Evolutionary conservation across 2,888 invertebrate genomes (phyloP).

Genomic region (Crematogaster levior): DNA sequence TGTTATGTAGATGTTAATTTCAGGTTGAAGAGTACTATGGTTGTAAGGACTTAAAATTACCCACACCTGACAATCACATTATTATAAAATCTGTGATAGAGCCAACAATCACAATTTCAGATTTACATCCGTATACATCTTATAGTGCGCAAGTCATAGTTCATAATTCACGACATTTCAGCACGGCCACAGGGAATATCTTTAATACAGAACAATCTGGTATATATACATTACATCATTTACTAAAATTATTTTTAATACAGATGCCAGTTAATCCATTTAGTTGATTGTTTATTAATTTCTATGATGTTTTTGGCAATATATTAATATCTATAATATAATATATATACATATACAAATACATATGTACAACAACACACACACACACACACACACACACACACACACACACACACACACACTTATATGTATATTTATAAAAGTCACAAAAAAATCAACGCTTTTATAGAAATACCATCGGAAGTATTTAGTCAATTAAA

Average conservation of each 20-base stretch:
- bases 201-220: constrained; percentile 54
- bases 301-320: no score
- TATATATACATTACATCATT: constrained; percentile 23
- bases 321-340: no score
- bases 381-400: no score
- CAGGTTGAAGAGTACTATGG: constrained; percentile 50
- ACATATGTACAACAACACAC: no score
- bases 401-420: no score
- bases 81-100: neutral
- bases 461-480: constrained; percentile 70
- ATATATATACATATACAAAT: no score
- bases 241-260: no score
- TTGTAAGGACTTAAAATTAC: constrained; percentile 25
- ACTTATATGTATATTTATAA: no score
- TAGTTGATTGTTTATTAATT: no score
- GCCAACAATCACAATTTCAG: constrained; percentile 19
- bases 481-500: constrained; percentile 61
- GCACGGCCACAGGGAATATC: neutral
- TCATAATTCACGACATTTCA: constrained; percentile 57
- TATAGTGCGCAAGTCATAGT: constrained; percentile 68
- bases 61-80: neutral
- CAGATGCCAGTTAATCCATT: no score
- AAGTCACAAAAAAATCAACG: no score
- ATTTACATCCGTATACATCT: constrained; percentile 66
- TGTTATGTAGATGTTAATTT: no score